Conservation (phyloP, 2,888 invertebrate species). For the Cynaeus angustus region DNA sequence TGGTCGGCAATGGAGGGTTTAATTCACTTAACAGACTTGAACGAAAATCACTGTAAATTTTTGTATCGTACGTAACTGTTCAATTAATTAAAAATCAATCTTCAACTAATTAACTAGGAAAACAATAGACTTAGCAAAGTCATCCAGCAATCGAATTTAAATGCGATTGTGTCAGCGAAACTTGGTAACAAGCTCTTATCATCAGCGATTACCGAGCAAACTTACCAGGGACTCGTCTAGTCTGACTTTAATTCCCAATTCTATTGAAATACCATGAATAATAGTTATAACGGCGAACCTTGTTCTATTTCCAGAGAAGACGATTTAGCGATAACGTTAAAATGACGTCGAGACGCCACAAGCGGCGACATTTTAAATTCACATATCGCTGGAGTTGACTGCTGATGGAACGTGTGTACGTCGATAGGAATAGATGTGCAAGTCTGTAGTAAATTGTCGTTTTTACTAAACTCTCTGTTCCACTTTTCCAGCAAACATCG, state of each 20-base stretch:
- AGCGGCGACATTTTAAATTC: constrained; percentile 13
- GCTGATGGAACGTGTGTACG: not conserved
- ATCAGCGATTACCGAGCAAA: constrained; percentile 24
- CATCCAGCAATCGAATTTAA: constrained; percentile 46
- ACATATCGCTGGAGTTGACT: not conserved
- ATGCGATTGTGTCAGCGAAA: constrained; percentile 41
- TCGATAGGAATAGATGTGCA: not conserved
- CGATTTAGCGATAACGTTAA: constrained; percentile 19
- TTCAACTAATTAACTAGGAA: constrained; percentile 29
- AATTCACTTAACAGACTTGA: not conserved
- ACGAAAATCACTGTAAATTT: too few species aligned
- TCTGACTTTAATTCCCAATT: constrained; percentile 31
- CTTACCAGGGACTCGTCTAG: constrained; percentile 29
- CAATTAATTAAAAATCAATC: constrained; percentile 41
- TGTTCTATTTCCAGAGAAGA: constrained; percentile 11
- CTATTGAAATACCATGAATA: constrained; percentile 45
- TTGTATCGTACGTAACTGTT: not conserved
- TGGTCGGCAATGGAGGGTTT: not conserved
- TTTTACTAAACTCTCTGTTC: not conserved
- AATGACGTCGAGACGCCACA: constrained; percentile 7
- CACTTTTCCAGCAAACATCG: not conserved
- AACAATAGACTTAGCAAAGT: constrained; percentile 36
- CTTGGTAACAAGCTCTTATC: constrained; percentile 42
- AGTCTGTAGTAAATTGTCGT: constrained; percentile 4
- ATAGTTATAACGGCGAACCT: constrained; percentile 35